Base-by-base conservation (phyloP, 92 coral and sea anemone species). In the Anthopleura xanthogrammica region DNA sequence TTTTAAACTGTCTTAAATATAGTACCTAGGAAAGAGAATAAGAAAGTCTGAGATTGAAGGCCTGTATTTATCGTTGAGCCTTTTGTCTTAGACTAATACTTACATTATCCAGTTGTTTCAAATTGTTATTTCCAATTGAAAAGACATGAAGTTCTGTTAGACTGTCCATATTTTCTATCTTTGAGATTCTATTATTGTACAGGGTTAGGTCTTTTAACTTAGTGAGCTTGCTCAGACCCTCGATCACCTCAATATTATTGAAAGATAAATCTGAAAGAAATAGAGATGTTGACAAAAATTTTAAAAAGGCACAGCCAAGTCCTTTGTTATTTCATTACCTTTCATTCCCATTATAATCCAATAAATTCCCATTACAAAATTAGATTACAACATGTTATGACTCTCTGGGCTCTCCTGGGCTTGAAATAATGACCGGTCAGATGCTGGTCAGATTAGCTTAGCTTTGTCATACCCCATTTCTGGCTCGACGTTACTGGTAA, bases 201-300 rank as follows among this genome's bases (percentile, higher is more conserved):
- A 97, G 86, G 48, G 99, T 97, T 41, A 97, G 85, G 56, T 97
- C 99, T 83, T 93, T 90, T 22, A 97, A 66, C 80, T 94, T 97
- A 10, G 92, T 92, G 48, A 97, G 94, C 77, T 87, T 94, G 41
- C 91, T 93, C 65, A 97, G 94, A 17, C 99, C 99, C 81, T 97
- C 99, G 39, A 97, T 78, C 39, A 94, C 95, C 83, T 97, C 99
- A 66, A 97, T 97, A 78, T 97, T 97, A 93, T 97, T 97, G 83
- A 97, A 97, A 79, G 99, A 97, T n/a, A 97, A 85, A 88, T 97
- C 99, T 97, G 83, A 54, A 68, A 46, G 50, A 46, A 46, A 46
- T 5, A 46, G 4, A 46, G 9, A 46, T 46, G 50, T 46, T 46
- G 50, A 46, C 0, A 9, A 5, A 46, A 2, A 2, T 46, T 46